These are phyloP conservation scores for Enteromius radiatus DNA, from an alignment of 2,797 vertebrate genomes.

Conservation along the genomic window DNA sequence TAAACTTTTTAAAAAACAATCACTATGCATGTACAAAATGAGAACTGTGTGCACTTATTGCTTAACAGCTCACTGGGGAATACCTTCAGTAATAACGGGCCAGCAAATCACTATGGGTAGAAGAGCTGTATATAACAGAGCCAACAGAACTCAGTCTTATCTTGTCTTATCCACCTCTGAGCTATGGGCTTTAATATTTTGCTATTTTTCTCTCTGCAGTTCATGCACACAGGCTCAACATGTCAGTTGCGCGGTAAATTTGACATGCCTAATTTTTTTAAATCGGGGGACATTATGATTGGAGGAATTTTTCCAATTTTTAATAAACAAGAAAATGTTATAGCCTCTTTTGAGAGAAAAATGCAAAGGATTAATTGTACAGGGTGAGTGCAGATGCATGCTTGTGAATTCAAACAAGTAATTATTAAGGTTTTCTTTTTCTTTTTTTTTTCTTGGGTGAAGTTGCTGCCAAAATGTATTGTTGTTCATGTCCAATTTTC, in stretches of 20 bases:
- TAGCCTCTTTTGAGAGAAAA: conserved; percentile 62
- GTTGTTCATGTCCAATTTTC: background rate
- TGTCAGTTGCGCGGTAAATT: conserved; percentile 70
- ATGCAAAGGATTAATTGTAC: conserved; percentile 67
- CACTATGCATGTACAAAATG: background rate
- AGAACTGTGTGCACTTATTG: background rate
- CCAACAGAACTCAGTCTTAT: background rate
- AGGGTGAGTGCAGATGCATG: conserved; percentile 67
- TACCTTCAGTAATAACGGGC: conserved; percentile 5
- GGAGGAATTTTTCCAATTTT: conserved; percentile 81
- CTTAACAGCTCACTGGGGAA: conserved; percentile 29
- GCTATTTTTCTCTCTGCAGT: conserved; percentile 53
- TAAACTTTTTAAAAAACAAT: background rate
- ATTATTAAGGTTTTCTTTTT: too few relatives aligned
- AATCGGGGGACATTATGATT: conserved; percentile 75
- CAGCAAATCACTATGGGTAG: background rate
- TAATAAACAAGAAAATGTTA: conserved; percentile 71
- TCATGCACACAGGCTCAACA: conserved; percentile 51
- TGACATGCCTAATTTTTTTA: conserved; percentile 70
- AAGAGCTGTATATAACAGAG: conserved; percentile 39
- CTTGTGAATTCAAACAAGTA: background rate
- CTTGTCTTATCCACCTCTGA: background rate
- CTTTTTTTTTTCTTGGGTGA: background rate
- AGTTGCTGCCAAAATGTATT: background rate
- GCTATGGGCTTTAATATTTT: conserved; percentile 39